Evolutionary conservation across 2,113 vertebrate species (phyloP).

Genomic region (Octodon degus): DNA sequence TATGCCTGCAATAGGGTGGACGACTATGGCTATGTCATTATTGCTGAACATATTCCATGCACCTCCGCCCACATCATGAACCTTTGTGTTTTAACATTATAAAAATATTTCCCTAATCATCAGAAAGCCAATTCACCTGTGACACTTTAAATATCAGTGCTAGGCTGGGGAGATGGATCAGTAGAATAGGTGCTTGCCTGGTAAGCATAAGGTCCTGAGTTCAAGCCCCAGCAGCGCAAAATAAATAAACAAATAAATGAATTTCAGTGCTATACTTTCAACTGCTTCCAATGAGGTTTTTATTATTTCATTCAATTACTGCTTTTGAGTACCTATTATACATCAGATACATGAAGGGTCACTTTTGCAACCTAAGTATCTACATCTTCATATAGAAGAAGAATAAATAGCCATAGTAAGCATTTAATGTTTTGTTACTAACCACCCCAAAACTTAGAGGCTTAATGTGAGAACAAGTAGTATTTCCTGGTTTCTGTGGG

Average conservation of each 20-base stretch:
- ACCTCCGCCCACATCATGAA: neutral
- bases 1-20: neutral
- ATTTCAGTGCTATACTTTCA: conserved; percentile 1
- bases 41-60: neutral
- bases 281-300: neutral
- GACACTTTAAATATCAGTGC: neutral
- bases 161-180: neutral
- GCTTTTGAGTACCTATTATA: neutral
- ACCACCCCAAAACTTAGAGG: neutral
- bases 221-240: too few relatives aligned
- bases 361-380: neutral
- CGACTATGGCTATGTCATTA: neutral
- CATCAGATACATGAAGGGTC: neutral
- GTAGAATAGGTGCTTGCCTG: too few relatives aligned
- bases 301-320: neutral
- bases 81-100: conserved; percentile 16
- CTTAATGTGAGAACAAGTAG: neutral
- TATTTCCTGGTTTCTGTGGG: neutral
- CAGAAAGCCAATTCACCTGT: neutral
- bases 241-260: neutral
- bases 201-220: too few relatives aligned
- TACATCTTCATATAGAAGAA: neutral
- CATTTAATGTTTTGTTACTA: neutral
- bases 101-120: conserved; percentile 21
- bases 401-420: neutral